A percentile compares a stretch with the other conserved stretches of the same genome.
These are phyloP conservation scores for Callitettix versicolor DNA, from an alignment of 1,140 invertebrate species.

Conservation along the genomic window DNA sequence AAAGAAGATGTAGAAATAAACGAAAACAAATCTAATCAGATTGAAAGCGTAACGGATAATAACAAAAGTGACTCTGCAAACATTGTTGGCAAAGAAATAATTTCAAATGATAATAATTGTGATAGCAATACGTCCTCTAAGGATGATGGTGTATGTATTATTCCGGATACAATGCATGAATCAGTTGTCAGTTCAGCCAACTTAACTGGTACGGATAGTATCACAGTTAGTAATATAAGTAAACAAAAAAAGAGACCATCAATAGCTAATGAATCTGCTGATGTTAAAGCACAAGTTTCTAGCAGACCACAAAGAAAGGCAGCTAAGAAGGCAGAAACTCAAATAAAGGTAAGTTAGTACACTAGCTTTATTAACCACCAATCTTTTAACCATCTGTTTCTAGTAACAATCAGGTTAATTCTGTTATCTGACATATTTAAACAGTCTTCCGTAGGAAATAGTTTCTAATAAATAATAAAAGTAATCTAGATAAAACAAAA, in stretches of 20 bases:
- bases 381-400: too few relatives aligned
- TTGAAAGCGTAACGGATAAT: too few relatives aligned
- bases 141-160: background rate
- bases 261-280: conserved; percentile 25
- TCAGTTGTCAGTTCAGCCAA: background rate
- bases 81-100: too few relatives aligned
- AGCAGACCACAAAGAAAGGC: conserved; percentile 25
- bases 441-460: too few relatives aligned
- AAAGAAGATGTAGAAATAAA: conserved; percentile 16
- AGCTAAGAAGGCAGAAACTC: conserved; percentile 27
- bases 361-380: background rate
- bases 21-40: background rate
- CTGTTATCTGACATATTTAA: too few relatives aligned
- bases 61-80: too few relatives aligned
- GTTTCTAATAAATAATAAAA: background rate
- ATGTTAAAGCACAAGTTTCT: conserved; percentile 27
- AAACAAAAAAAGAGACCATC: conserved; percentile 26
- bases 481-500: too few relatives aligned
- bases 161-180: background rate
- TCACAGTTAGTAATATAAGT: background rate
- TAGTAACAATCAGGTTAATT: too few relatives aligned
- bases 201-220: background rate
- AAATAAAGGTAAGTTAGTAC: conserved; percentile 29
- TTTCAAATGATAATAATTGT: too few relatives aligned
- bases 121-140: too few relatives aligned